Percentiles rank a stretch among this genome's conserved stretches.
phyloP scores from a whole-genome alignment of 2,888 invertebrate genomes.

The Chymomyza amoena region DNA sequence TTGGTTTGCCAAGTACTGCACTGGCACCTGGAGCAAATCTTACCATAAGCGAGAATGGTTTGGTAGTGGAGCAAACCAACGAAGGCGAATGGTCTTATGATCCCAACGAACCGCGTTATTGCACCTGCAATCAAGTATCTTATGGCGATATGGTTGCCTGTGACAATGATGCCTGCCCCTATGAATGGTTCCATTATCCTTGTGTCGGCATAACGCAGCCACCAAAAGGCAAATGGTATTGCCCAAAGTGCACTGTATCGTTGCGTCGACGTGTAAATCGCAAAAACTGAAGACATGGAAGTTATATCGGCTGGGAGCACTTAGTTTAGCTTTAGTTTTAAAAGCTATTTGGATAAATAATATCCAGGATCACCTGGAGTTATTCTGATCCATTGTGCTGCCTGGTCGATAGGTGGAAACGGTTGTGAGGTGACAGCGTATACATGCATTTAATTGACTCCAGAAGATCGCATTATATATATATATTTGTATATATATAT shows the following conservation, averaged over 20 bases:
- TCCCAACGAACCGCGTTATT: conserved; percentile 97
- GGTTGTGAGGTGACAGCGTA: no score
- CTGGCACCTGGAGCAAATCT: conserved; percentile 60
- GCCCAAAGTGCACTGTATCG: conserved; percentile 94
- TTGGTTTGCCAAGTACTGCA: conserved; percentile 62
- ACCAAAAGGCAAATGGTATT: conserved; percentile 99
- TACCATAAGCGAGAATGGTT: conserved; percentile 69
- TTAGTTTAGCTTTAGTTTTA: neutral
- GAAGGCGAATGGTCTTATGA: conserved; percentile 95
- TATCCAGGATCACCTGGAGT: no score
- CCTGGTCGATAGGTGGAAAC: no score
- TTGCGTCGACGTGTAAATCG: conserved; percentile 91
- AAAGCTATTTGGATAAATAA: no score
- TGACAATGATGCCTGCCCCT: conserved; percentile 98
- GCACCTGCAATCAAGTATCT: conserved; percentile 97
- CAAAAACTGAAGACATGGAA: conserved; percentile 82
- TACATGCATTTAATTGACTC: no score
- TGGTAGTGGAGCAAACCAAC: conserved; percentile 77
- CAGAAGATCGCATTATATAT: no score
- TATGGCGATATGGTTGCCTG: conserved; percentile 99
- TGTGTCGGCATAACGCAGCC: conserved; percentile 97
- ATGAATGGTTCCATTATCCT: conserved; percentile 99
- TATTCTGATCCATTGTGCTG: no score
- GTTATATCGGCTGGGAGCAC: neutral
- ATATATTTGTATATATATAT: no score